Evolutionary conservation across 2,113 vertebrate species (phyloP).

Genomic region (Paramormyrops kingsleyae): DNA sequence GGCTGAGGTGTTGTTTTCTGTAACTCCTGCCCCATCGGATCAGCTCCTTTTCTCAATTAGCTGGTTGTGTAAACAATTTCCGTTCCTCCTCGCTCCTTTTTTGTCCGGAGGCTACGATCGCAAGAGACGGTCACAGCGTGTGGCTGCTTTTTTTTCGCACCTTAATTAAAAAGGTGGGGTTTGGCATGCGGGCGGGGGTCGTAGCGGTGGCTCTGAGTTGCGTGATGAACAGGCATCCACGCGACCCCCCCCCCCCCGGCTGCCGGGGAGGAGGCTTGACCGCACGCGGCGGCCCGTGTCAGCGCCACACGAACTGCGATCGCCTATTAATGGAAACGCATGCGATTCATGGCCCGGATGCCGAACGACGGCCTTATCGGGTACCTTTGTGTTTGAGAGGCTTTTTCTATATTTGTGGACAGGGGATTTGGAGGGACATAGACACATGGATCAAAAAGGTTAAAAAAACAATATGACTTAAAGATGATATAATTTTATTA

Average conservation of each 20-base stretch:
- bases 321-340: neutral
- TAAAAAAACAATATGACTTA: too few relatives aligned
- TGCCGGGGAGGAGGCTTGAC: neutral
- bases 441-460: neutral
- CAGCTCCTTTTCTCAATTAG: slow-evolving; percentile 25
- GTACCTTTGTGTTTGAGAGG: neutral
- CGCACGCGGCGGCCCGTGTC: neutral
- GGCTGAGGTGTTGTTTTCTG: neutral
- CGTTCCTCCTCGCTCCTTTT: slow-evolving; percentile 25
- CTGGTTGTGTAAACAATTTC: slow-evolving; percentile 28
- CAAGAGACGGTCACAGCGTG: slow-evolving; percentile 23
- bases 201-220: neutral
- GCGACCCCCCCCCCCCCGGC: neutral
- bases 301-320: neutral
- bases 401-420: neutral
- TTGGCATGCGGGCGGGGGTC: neutral
- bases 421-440: neutral
- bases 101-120: slow-evolving; percentile 28
- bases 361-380: neutral
- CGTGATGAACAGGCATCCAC: neutral
- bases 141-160: slow-evolving; percentile 16
- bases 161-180: neutral
- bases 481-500: too few relatives aligned
- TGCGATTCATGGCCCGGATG: neutral
- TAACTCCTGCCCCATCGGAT: neutral